Percentiles rank a stretch among this genome's conserved stretches.
Conservation (phyloP, 2,888 invertebrate genomes). For the Euspilapteryx auroguttella region DNA sequence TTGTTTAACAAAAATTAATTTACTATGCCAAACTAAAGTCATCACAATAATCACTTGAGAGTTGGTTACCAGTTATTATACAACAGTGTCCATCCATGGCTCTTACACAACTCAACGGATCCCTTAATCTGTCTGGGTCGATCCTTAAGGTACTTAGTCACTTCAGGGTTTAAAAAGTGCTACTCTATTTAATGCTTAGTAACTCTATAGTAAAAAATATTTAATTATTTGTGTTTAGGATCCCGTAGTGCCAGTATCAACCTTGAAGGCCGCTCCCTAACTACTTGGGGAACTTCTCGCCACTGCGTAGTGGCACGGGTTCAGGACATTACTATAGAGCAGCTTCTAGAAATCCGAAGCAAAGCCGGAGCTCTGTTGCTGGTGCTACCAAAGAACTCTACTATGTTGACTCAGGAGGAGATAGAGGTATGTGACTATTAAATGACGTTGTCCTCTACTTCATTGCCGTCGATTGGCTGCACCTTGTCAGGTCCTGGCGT, state of each 20-base stretch:
- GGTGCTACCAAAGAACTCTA: slow-evolving; percentile 75
- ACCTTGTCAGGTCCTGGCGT: background rate
- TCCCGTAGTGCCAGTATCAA: slow-evolving; percentile 84
- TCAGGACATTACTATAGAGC: slow-evolving; percentile 77
- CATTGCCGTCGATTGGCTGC: background rate
- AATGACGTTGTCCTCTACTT: background rate
- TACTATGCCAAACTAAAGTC: no score
- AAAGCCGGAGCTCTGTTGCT: slow-evolving; percentile 88
- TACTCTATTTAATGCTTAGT: background rate
- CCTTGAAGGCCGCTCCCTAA: slow-evolving; percentile 84
- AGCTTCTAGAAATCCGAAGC: slow-evolving; percentile 72
- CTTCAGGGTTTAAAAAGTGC: background rate
- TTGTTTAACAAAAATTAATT: no score
- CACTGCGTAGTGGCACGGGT: slow-evolving; percentile 85
- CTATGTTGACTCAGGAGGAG: slow-evolving; percentile 64
- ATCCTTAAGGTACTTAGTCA: no score
- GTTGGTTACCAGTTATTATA: no score
- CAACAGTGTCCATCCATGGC: no score
- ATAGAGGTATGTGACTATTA: slow-evolving; percentile 60
- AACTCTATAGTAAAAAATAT: background rate
- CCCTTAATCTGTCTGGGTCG: no score
- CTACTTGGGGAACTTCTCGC: slow-evolving; percentile 83
- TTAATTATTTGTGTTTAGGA: no score
- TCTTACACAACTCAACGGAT: no score
- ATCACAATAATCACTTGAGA: no score